Conservation (phyloP, 2,888 invertebrate genomes). For the Calameuta filiformis region DNA sequence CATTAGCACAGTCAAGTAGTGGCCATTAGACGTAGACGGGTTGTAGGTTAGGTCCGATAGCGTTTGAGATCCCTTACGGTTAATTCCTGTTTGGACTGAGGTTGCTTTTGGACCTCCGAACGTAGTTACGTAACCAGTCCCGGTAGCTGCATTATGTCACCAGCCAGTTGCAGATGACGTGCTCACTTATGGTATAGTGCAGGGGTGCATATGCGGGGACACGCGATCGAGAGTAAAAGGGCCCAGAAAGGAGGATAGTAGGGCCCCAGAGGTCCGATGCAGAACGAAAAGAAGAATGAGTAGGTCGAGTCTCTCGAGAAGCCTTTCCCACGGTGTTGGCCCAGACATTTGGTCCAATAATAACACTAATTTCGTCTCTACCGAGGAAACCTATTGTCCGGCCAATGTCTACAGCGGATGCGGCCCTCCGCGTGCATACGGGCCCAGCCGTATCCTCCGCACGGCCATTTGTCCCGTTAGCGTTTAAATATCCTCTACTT, state of each 20-base stretch:
- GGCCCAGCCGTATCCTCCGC: not conserved
- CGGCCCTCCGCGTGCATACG: slow-evolving; percentile 37
- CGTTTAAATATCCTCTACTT: slow-evolving; percentile 1
- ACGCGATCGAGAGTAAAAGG: not conserved
- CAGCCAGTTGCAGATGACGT: not conserved
- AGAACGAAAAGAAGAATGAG: not conserved
- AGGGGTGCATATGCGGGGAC: not conserved
- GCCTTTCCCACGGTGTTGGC: slow-evolving; percentile 57
- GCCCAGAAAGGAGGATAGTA: not conserved
- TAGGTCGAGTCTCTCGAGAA: not conserved
- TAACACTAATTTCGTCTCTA: slow-evolving; percentile 62
- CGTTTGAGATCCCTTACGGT: not conserved
- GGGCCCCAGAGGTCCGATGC: not conserved
- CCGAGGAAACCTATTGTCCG: slow-evolving; percentile 62
- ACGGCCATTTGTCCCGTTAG: slow-evolving; percentile 1
- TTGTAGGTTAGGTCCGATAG: not conserved
- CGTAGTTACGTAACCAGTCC: not conserved
- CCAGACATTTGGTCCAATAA: slow-evolving; percentile 65
- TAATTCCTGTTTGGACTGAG: not conserved
- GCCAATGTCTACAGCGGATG: slow-evolving; percentile 54
- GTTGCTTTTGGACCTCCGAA: not conserved
- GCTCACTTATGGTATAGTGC: not conserved
- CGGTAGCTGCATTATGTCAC: not conserved
- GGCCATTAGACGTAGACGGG: not conserved
- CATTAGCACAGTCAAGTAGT: not conserved